Conservation (phyloP, 2,113 vertebrate species). For the Chaetops frenatus region DNA sequence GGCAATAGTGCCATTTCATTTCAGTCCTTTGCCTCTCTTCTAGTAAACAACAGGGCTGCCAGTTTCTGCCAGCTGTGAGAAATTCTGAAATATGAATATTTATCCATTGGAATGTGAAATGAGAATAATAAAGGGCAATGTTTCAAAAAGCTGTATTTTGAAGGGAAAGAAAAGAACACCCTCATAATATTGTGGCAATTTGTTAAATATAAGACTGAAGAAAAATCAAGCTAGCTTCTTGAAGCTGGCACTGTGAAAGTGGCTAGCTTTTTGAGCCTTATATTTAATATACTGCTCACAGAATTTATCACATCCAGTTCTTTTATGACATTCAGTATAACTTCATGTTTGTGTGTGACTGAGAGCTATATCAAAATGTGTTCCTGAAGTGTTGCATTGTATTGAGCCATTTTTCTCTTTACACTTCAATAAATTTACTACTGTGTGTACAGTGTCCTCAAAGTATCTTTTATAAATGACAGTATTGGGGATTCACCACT, state of each 20-base stretch:
- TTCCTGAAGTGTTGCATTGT: slow-evolving; percentile 7
- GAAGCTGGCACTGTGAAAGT: neutral
- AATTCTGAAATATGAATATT: neutral
- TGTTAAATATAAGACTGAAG: slow-evolving; percentile 1
- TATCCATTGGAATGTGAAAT: neutral
- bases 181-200: neutral
- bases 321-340: slow-evolving; percentile 60
- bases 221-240: slow-evolving; percentile 18
- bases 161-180: neutral
- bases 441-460: neutral
- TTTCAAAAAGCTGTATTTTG: slow-evolving; percentile 7
- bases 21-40: neutral
- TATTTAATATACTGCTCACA: slow-evolving; percentile 26
- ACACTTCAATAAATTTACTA: slow-evolving; percentile 9
- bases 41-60: neutral
- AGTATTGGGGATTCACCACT: neutral
- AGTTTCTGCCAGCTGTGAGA: neutral
- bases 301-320: slow-evolving; percentile 50
- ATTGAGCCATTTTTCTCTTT: slow-evolving; percentile 38
- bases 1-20: neutral
- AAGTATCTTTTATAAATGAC: slow-evolving; percentile 9
- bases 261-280: neutral
- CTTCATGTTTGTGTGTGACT: slow-evolving; percentile 35
- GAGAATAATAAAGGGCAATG: neutral
- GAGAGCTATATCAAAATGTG: slow-evolving; percentile 17